These are phyloP conservation scores for Oreochromis tanganicae DNA, from an alignment of 2,113 vertebrate genomes.

Conservation along the genomic window DNA sequence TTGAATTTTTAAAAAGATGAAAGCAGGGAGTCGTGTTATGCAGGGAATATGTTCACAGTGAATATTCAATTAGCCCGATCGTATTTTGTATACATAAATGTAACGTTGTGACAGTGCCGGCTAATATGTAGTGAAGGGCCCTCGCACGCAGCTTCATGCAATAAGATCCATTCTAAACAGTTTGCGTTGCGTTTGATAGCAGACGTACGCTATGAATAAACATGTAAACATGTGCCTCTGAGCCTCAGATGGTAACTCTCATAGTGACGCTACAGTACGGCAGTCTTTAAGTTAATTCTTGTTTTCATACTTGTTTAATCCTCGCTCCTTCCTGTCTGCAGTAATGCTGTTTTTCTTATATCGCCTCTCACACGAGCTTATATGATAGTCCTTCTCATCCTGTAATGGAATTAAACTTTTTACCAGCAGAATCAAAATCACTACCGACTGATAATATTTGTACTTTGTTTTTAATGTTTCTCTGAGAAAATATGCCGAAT, in stretches of 20 bases:
- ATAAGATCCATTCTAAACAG: background rate
- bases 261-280: background rate
- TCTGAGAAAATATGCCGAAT: background rate
- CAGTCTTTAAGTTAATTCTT: background rate
- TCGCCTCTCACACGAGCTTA: background rate
- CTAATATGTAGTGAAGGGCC: conserved; percentile 55
- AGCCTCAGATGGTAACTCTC: background rate
- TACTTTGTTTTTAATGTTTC: background rate
- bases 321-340: background rate
- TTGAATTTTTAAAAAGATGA: conserved; percentile 65
- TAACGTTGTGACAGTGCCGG: background rate
- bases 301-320: background rate
- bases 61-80: conserved; percentile 60
- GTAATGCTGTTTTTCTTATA: background rate
- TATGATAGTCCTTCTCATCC: background rate
- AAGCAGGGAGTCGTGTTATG: conserved; percentile 50
- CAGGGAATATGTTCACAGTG: conserved; percentile 69
- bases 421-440: background rate
- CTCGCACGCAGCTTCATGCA: background rate
- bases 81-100: conserved; percentile 44
- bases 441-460: background rate
- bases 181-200: conserved; percentile 17
- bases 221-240: conserved; percentile 26
- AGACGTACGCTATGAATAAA: conserved; percentile 41
- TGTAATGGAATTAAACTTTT: background rate